Evolutionary conservation across 1,140 invertebrate genomes (phyloP), one percentile per base, ranked within the genome.

Genomic region (Ganaspis sp.): DNA sequence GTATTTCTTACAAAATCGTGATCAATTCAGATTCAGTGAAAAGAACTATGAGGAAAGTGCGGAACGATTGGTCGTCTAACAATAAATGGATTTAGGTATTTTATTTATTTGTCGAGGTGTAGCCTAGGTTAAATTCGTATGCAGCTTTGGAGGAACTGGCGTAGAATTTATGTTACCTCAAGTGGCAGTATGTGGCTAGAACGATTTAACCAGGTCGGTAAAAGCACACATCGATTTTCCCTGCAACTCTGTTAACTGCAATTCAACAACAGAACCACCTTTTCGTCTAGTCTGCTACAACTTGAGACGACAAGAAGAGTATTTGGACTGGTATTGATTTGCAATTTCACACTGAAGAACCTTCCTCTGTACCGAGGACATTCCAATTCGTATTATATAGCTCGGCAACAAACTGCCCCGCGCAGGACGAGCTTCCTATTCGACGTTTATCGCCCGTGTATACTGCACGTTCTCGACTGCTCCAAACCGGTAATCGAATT

Each of bases 401-500:
- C 72, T 72, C 72, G 73, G 4, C 5, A 80, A 76, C 72, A 69
- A 76, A 76, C 74, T 72, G 74, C 49, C 42, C 74, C 34, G 40
- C 49, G 74, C 58, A 29, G 23, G 23, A 64, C 58, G 69, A 72
- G 74, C 78, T 76, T 49, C 73, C 75, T 74, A 74, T 80, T 80
- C 70, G 78, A 80, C 78, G 75, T 80, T 80, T 80, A 80, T 80
- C 75, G 78, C 42, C 54, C 29, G 72, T 80, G 75, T 80, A 80
- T 76, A 80, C 78, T 72, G 53, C 78, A 45, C 78, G 69, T 74
- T 42, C 75, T 76, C 78, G 34, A 69, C 73, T 74, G 70, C 78
- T 76, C 72, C 78, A 73, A 76, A 73, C 76, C 75, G 75, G 72
- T 80, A 80, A 80, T 80, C 78, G 78, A 80, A 80, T 80, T 76